Evolutionary conservation across 2,797 vertebrate genomes (phyloP), one percentile per base, ranked within the genome.

Genomic region (Poeciliopsis gracilis): DNA sequence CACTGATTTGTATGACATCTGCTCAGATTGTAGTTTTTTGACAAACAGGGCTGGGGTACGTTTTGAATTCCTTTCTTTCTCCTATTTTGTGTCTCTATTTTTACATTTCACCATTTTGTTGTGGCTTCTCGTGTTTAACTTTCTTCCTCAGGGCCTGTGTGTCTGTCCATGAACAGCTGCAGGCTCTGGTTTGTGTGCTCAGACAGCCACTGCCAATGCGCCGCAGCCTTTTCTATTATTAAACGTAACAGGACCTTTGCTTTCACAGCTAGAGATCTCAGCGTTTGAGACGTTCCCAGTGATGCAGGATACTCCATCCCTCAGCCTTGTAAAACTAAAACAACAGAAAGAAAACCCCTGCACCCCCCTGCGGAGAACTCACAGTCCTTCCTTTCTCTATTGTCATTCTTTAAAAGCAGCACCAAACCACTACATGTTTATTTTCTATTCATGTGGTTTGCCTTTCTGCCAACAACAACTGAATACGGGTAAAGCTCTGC

Each of bases 201-300:
- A 86, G 82, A 76, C 87, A 88, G 82, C 47, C 77, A 28, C 72
- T 90, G 81, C 80, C 77, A 76, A 38, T n/a, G 47, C 74, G 75
- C 88, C 53, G 86, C 89, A 86, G 84, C 79, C 80, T 92, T 84
- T 87, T 94, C 87, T 88, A 93, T 93, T 94, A 94, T 94, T 93
- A 80, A 93, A 86, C 82, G 81, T 85, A 90, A 87, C 66, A 72
- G 85, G 86, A 82, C 72, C 85, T 88, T 87, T 83, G 75, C 84
- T 85, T 91, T 87, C 78, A 72, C 87, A 82, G 84, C 70, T 38
- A 57, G 66, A 66, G 53, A 73, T 86, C 80, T 82, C 80, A 43
- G 45, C 10, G 85, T 46, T 57, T 77, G 82, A 83, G 73, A 84
- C 81, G 79, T 76, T 89, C 77, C 81, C 77, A 15, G 47, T 33